phyloP scores from a whole-genome alignment of 1,140 invertebrate genomes.

The Zaprionus nigranus region DNA sequence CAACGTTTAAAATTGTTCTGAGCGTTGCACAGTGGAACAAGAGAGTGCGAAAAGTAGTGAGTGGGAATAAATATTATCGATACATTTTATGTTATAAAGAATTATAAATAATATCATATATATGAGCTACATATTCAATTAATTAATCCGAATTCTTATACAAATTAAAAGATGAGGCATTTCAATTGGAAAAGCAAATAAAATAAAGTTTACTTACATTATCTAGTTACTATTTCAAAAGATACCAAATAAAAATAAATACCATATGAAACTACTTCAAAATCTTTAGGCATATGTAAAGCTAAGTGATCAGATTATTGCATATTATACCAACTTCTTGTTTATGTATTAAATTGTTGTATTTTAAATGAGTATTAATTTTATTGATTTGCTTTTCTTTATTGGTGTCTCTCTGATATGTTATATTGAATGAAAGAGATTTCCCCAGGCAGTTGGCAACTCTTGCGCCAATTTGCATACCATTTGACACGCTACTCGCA shows the following conservation, averaged over 20 bases:
- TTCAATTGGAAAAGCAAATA: too few relatives aligned
- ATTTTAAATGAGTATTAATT: too few relatives aligned
- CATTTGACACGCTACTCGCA: not conserved
- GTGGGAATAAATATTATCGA: not conserved
- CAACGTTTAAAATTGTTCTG: slow-evolving; percentile 74
- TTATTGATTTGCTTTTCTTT: not conserved
- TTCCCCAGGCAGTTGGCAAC: not conserved
- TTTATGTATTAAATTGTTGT: not conserved
- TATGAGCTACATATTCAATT: not conserved
- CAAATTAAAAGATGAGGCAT: too few relatives aligned
- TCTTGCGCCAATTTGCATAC: not conserved
- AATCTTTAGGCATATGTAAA: too few relatives aligned
- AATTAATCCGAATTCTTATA: not conserved
- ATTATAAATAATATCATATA: not conserved
- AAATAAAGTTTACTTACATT: too few relatives aligned
- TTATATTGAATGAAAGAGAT: not conserved
- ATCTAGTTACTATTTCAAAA: too few relatives aligned
- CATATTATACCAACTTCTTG: too few relatives aligned
- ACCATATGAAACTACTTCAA: too few relatives aligned
- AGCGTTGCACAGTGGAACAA: slow-evolving; percentile 43
- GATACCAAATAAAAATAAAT: too few relatives aligned
- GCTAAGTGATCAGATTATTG: too few relatives aligned
- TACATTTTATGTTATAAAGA: not conserved
- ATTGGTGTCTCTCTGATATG: too few relatives aligned
- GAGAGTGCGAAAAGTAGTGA: not conserved